Evolutionary conservation across 2,113 vertebrate species (phyloP).

Genomic region (Syngnathoides biaculeatus): DNA sequence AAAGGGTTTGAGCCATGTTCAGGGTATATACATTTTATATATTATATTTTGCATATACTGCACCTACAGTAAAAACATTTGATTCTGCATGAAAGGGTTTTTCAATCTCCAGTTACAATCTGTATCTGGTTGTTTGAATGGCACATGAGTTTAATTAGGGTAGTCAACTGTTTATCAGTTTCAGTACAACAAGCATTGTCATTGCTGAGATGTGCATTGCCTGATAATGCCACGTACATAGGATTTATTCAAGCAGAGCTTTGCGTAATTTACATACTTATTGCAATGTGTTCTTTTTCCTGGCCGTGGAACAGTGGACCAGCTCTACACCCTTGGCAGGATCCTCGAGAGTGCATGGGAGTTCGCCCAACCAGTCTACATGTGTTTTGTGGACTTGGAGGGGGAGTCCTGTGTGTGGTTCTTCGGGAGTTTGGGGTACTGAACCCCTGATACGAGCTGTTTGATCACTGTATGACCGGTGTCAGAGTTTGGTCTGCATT

Average conservation of each 20-base stretch:
- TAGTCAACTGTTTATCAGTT: constrained; percentile 71
- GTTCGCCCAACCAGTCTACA: too few relatives aligned
- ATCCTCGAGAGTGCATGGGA: too few relatives aligned
- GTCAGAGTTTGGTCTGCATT: too few relatives aligned
- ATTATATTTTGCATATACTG: too few relatives aligned
- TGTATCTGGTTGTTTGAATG: constrained; percentile 58
- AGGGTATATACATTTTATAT: constrained; percentile 8
- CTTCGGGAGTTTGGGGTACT: too few relatives aligned
- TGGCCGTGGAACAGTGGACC: too few relatives aligned
- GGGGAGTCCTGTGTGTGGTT: too few relatives aligned
- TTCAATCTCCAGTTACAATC: constrained; percentile 47
- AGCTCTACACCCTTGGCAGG: too few relatives aligned
- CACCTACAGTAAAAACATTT: constrained; percentile 34
- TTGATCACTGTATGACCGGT: too few relatives aligned
- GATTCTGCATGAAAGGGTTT: constrained; percentile 42
- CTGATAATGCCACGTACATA: constrained; percentile 68
- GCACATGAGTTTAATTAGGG: constrained; percentile 72
- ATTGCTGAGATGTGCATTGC: constrained; percentile 56
- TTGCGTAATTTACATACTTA: constrained; percentile 53
- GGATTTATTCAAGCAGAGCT: constrained; percentile 64
- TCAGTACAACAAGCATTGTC: constrained; percentile 66
- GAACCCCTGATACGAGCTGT: too few relatives aligned
- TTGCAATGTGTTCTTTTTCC: too few relatives aligned
- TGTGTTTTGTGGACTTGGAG: too few relatives aligned
- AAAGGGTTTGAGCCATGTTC: constrained; percentile 32